Evolutionary conservation across 2,888 invertebrate species (phyloP), one percentile per base, ranked within the genome.

Genomic region (Aspidiotus destructor): DNA sequence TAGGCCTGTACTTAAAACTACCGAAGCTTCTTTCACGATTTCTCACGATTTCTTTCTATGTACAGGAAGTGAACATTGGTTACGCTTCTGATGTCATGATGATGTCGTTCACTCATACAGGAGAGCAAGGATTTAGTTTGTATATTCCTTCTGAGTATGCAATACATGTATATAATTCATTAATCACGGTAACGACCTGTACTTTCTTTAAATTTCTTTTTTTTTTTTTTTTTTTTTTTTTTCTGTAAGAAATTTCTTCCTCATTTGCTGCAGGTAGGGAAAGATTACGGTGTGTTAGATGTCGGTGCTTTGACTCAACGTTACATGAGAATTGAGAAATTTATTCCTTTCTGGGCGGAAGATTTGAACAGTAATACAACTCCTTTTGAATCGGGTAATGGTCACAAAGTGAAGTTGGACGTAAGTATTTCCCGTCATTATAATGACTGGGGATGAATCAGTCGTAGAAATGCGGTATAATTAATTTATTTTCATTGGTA

Each of bases 81-180:
- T 84, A 85, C 75, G 86, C 85, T 13, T 85, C 85, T 53, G 85
- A 84, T 73, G 84, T 86, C 11, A 82, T 84, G 80, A 83, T 86
- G 55, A 84, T 87, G 83, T 81, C 85, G 41, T 83, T 86, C 73
- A 87, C 86, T 0, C 86, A 87, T 74, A 84, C 86, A 41, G 86
- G 86, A 10, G 86, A 86, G 76, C 84, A 85, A 70, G 86, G 86
- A 11, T 86, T 85, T 76, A 84, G 85, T 71, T 77, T 87, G 1
- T 85, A 86, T 74, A 82, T 86, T 70, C 86, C 86, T 7, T 85
- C 86, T 0, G 86, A 87, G 78, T 86, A 86, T 75, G 86, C 87
- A 1, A 79, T 88, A 11, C 87, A 88, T 75, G 84, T 88, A 8
- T 88, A 88, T 74, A 84, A 85, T 73, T 81, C 81, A 71, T 76